Conservation (phyloP, 2,888 invertebrate genomes). For the Alentia gelatinosa region DNA sequence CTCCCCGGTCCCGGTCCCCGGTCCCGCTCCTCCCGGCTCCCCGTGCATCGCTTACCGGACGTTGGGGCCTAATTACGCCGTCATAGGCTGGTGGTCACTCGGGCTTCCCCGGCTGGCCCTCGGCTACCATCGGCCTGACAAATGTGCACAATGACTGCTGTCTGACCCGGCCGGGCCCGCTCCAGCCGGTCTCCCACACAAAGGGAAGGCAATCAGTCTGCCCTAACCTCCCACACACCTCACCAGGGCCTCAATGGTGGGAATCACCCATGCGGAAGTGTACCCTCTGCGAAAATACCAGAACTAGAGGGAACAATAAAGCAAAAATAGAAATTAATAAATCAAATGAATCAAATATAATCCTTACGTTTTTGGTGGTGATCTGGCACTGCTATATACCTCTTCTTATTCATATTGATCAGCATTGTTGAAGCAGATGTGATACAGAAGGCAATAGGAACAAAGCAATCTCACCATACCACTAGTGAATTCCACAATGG, state of each 20-base stretch:
- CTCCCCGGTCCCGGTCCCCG: neutral
- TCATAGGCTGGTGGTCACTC: conserved; percentile 40
- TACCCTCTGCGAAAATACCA: no score
- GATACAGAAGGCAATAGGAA: no score
- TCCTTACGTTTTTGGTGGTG: no score
- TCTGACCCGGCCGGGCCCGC: neutral
- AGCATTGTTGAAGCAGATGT: no score
- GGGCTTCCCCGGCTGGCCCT: neutral
- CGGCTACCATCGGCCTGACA: neutral
- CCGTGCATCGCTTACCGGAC: neutral
- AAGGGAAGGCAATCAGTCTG: conserved; percentile 27
- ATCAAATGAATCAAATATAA: no score
- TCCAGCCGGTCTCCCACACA: neutral
- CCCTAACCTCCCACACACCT: neutral
- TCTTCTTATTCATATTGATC: no score
- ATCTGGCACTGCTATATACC: no score
- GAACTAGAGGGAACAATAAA: no score
- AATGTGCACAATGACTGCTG: neutral
- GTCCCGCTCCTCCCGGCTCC: neutral
- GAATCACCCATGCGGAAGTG: no score
- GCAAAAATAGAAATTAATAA: no score
- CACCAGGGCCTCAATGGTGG: neutral
- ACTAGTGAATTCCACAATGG: no score
- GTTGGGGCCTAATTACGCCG: conserved; percentile 44
- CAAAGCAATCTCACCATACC: no score